Base-by-base conservation (phyloP, 2,113 vertebrate genomes). In the Phalacrocorax aristotelis region DNA sequence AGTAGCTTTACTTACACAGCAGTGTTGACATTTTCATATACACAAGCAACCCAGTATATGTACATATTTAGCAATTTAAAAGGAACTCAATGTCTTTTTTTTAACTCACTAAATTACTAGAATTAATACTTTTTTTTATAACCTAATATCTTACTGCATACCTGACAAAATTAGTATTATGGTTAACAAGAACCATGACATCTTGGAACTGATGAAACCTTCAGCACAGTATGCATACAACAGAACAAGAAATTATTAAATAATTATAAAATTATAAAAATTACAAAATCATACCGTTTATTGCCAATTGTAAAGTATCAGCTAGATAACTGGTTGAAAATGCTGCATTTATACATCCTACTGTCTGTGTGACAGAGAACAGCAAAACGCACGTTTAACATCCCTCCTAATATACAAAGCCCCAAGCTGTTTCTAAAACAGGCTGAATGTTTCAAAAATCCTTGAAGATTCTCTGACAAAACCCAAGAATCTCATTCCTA, bases 231-330 rank as follows among this genome's bases (percentile, higher is more conserved):
- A 40, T 20, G 14, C 17, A 40, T 10, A 34, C 5, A 82, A 42
- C 15, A 62, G 26, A 81, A 83, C 5, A 74, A 49, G 5, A 70
- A 81, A 64, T 75, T 34, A 69, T 36, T 65, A 72, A 32, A 5
- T 26, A 61, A 44, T 29, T 52, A 42, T 14, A 78, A 34, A 58
- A 62, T 22, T 32, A 76, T 44, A 26, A 30, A 49, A 62, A 66
- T 14, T 29, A 12, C 38, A 49, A 18, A 20, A 3, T 3, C 1
- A 36, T 3, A 1, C 17, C 7, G 10, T 26, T 51, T 54, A 48
- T 60, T 81, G 9, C 1, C 54, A 61, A 17, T 19, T 65, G 36
- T 42, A 70, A 84, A 54, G 29, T 71, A 44, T 51, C 66, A 75
- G 22, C 44, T 38, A 81, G 52, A 16, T n/a, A 91, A 62, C 25